A percentile compares a stretch with the other conserved stretches of the same genome.
These are phyloP conservation scores for Pomatostomus ruficeps DNA, from an alignment of 2,113 vertebrate genomes.

Conservation along the genomic window DNA sequence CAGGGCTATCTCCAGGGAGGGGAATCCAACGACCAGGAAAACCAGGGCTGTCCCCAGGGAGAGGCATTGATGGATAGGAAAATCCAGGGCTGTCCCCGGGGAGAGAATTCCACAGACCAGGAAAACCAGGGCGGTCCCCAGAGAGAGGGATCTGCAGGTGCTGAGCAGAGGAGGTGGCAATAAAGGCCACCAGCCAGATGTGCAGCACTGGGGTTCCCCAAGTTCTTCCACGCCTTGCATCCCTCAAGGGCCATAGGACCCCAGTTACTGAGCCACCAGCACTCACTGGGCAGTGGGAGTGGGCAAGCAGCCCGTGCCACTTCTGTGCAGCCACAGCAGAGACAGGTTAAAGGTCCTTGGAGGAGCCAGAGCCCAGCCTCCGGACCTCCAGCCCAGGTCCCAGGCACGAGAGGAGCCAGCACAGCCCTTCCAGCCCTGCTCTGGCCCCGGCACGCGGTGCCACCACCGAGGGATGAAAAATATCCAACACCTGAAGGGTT, in stretches of 20 bases:
- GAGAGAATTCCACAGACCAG: fast-evolving
- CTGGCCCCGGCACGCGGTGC: fast-evolving
- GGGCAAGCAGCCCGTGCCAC: fast-evolving
- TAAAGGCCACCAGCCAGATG: not conserved
- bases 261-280: not conserved
- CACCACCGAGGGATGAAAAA: not conserved
- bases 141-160: not conserved
- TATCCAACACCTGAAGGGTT: not conserved
- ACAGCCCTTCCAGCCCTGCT: fast-evolving
- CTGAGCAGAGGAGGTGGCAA: fast-evolving
- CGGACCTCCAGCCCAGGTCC: not conserved
- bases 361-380: not conserved
- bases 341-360: fast-evolving
- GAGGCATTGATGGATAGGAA: fast-evolving
- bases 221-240: not conserved
- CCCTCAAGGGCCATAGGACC: fast-evolving
- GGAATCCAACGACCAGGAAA: fast-evolving
- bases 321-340: not conserved
- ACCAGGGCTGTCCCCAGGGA: not conserved
- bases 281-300: fast-evolving
- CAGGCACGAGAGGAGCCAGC: not conserved
- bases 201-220: not conserved
- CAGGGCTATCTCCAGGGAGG: not conserved
- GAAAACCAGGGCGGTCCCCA: not conserved
- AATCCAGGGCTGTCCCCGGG: not conserved